Percentiles rank a stretch among this genome's conserved stretches.
These are phyloP conservation scores for Urosaurus nigricauda DNA, from an alignment of 2,797 vertebrate species.

Conservation along the genomic window DNA sequence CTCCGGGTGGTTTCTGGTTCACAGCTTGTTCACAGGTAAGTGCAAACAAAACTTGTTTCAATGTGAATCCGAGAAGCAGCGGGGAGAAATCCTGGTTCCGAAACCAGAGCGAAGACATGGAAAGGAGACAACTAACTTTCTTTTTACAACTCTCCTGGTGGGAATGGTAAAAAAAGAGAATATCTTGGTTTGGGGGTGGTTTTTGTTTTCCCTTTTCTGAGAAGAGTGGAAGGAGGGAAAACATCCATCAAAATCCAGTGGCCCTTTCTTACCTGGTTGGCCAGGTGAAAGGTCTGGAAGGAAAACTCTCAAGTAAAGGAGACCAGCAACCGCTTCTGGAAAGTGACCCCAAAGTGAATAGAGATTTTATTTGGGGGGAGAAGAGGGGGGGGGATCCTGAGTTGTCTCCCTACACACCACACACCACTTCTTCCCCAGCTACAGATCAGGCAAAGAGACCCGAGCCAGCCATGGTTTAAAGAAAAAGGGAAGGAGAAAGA, in stretches of 20 bases:
- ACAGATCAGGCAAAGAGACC: conserved; percentile 44
- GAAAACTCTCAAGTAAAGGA: conserved; percentile 42
- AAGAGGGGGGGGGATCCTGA: not conserved
- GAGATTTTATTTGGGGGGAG: conserved; percentile 61
- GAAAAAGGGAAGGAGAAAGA: not conserved
- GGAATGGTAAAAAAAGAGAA: conserved; percentile 30
- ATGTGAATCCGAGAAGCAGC: conserved; percentile 62
- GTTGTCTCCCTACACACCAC: not conserved
- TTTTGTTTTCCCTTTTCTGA: too few relatives aligned
- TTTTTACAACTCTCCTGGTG: not conserved
- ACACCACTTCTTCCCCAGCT: conserved; percentile 39
- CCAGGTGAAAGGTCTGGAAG: conserved; percentile 76
- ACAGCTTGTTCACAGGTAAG: conserved; percentile 80
- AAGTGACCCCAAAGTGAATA: conserved; percentile 63
- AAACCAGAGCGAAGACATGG: fast-evolving
- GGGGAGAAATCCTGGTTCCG: conserved; percentile 39
- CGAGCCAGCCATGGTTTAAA: conserved; percentile 35
- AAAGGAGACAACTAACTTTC: conserved; percentile 77
- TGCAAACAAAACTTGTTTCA: conserved; percentile 77
- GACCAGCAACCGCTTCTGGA: conserved; percentile 49
- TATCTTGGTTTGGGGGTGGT: not conserved
- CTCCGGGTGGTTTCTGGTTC: conserved; percentile 47
- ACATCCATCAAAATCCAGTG: conserved; percentile 60
- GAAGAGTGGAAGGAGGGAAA: not conserved
- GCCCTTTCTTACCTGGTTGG: conserved; percentile 81